Evolutionary conservation across 2,888 invertebrate genomes (phyloP), one percentile per base, ranked within the genome.

Genomic region (Octonoba sinensis): DNA sequence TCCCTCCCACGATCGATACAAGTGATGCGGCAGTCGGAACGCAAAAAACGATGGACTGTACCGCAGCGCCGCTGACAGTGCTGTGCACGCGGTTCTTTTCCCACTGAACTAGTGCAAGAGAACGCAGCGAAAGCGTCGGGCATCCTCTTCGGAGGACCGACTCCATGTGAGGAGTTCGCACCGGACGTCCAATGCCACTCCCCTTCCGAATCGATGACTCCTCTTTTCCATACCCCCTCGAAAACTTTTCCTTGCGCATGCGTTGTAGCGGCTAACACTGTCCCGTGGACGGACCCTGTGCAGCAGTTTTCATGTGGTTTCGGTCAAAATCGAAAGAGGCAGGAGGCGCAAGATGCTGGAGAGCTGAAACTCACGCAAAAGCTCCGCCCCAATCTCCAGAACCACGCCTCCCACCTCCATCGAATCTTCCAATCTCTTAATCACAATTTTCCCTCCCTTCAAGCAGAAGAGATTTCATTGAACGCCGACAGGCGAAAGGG

Each of bases 251-350:
- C 12, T 8, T 36, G 54, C n/a, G 67, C 67, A 24, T 24, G 54
- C 67, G 54, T 51, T n/a, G n/a, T 18, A 12, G 8, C 51, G 18
- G 1, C 18, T 13, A 13, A 49, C 54, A 54, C 36, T 67, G 67
- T 54, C 67, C 54, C 51, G 27, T 27, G n/a, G 67, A 67, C 67
- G 54, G 67, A 67, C 67, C 67, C 67, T 67, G 67, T 67, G 67
- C 54, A 67, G 67, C 27, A 8, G n/a, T 54, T 27, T 18, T 13
- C 22, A 15, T 6, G 36, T 36, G 36, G 66, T 67, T 67, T 22
- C 66, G 22, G 54, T 67, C 27, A 57, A 16, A 57, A 57, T 59
- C n/a, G 46, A 6, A 20, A 22, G 13, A 46, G 56, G 22, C 8
- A 46, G 57, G 16, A 24, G 70, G 47, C 36, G 36, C 36, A 8